A percentile compares a stretch with the other conserved stretches of the same genome.
Conservation (phyloP, 2,888 invertebrate species). For the Ptychoptera contaminata region DNA sequence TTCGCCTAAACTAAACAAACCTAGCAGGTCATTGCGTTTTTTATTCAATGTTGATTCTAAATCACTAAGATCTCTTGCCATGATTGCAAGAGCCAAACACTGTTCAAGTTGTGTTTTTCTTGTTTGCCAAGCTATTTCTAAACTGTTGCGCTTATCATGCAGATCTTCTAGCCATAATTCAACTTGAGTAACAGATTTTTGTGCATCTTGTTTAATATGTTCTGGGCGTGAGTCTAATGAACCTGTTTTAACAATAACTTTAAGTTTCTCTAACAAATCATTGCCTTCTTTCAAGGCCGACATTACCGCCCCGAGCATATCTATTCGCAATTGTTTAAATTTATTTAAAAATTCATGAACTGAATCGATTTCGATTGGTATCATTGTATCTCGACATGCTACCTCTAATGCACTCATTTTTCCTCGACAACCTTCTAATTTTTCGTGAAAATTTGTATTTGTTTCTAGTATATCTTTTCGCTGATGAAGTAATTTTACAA, state of each 20-base stretch:
- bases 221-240: constrained; percentile 61
- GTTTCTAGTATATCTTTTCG: constrained; percentile 60
- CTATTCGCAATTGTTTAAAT: constrained; percentile 54
- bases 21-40: constrained; percentile 36
- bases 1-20: constrained; percentile 42
- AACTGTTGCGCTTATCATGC: constrained; percentile 53
- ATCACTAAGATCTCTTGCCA: constrained; percentile 54
- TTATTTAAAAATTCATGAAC: constrained; percentile 52
- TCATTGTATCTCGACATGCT: constrained; percentile 46
- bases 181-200: constrained; percentile 42
- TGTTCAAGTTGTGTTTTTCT: constrained; percentile 64
- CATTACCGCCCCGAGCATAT: constrained; percentile 61
- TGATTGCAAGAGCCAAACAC: constrained; percentile 53
- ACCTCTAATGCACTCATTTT: constrained; percentile 51
- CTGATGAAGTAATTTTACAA: constrained; percentile 60
- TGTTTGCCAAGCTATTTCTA: constrained; percentile 51
- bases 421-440: constrained; percentile 50
- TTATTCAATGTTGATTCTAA: constrained; percentile 42
- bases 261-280: constrained; percentile 52
- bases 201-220: constrained; percentile 36
- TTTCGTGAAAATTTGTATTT: constrained; percentile 62
- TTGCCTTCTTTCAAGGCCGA: constrained; percentile 68
- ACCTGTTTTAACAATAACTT: constrained; percentile 56
- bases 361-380: constrained; percentile 55
- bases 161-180: constrained; percentile 59